Percentiles rank a stretch among this genome's conserved stretches.
Evolutionary conservation across 2,888 invertebrate genomes (phyloP).

Genomic region (Unio pictorum): DNA sequence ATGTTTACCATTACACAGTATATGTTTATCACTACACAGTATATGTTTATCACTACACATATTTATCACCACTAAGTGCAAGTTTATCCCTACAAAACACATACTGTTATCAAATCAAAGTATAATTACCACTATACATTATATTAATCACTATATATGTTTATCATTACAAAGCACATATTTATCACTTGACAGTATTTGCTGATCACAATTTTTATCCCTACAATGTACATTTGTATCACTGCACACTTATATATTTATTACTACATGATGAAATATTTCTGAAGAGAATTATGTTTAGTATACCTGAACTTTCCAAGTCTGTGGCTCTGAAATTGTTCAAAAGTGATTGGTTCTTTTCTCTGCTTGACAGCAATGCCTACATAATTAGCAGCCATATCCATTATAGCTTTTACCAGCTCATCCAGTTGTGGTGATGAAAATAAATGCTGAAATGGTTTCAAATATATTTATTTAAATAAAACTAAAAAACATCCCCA

Average conservation of each 20-base stretch:
- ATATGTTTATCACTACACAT: too few relatives aligned
- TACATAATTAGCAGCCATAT: slow-evolving; percentile 85
- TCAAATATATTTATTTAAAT: neutral
- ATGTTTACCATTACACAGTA: too few relatives aligned
- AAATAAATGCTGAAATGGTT: slow-evolving; percentile 82
- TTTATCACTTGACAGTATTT: too few relatives aligned
- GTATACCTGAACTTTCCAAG: slow-evolving; percentile 91
- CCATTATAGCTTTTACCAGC: slow-evolving; percentile 88
- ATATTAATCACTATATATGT: too few relatives aligned
- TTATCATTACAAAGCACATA: too few relatives aligned
- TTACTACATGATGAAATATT: neutral
- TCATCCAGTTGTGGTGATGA: slow-evolving; percentile 88
- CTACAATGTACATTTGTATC: neutral
- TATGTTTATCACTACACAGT: too few relatives aligned
- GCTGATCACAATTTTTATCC: neutral
- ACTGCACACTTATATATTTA: neutral
- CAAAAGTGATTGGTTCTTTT: slow-evolving; percentile 85
- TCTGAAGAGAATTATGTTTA: too few relatives aligned
- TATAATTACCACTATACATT: too few relatives aligned
- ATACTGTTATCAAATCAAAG: too few relatives aligned
- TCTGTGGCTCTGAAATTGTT: slow-evolving; percentile 88
- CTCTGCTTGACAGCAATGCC: slow-evolving; percentile 88
- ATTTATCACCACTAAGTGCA: too few relatives aligned
- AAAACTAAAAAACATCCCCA: too few relatives aligned
- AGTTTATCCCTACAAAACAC: too few relatives aligned